A percentile compares a stretch with the other conserved stretches of the same genome.
Conservation (phyloP, 1,140 invertebrate species). For the Caenorhabditis briggsae region DNA sequence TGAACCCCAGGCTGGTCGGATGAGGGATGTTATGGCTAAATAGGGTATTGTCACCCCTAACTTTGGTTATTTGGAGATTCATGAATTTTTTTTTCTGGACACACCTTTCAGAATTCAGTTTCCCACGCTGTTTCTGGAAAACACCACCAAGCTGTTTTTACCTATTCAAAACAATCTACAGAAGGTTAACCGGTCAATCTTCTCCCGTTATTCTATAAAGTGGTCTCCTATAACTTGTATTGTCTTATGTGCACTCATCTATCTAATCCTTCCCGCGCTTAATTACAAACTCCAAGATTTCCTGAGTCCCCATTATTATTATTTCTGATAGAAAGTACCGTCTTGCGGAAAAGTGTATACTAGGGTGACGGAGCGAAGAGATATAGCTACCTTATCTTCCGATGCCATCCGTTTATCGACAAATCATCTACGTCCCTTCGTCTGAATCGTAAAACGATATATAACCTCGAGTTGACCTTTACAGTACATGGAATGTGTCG, state of each 20-base stretch:
- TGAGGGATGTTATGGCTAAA: no score
- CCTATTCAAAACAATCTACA: neutral
- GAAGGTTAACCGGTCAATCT: neutral
- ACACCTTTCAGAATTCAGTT: no score
- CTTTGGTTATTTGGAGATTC: no score
- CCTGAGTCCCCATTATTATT: neutral
- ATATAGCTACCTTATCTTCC: conserved; percentile 51
- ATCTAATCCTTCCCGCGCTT: conserved; percentile 39
- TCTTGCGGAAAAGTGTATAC: neutral
- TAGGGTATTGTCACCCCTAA: no score
- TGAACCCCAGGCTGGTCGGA: no score
- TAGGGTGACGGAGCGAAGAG: neutral
- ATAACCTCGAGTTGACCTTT: conserved; percentile 40
- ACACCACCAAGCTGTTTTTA: neutral
- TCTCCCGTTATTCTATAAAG: neutral
- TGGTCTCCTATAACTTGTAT: neutral
- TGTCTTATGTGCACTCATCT: conserved; percentile 38
- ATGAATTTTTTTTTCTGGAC: no score
- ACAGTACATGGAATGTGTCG: conserved; percentile 32
- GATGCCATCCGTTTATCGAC: conserved; percentile 51
- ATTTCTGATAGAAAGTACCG: conserved; percentile 10
- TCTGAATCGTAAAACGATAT: conserved; percentile 45
- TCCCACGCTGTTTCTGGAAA: no score
- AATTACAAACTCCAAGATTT: conserved; percentile 33
- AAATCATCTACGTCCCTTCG: conserved; percentile 32